Conservation (phyloP, 2,888 invertebrate species). For the Girardia tigrina region DNA sequence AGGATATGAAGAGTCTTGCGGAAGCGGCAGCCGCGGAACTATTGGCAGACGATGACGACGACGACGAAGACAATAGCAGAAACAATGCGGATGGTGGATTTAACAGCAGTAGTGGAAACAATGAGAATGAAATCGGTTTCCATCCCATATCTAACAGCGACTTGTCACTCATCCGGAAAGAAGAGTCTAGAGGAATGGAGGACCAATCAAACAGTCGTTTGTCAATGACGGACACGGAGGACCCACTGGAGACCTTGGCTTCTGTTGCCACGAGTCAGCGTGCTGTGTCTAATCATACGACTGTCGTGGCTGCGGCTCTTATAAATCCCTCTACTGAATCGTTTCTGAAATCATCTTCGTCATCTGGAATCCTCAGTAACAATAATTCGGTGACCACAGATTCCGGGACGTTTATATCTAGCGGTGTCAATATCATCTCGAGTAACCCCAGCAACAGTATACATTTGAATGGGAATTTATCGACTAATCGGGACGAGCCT, state of each 20-base stretch:
- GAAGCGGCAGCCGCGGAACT: slow-evolving; percentile 29
- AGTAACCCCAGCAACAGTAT: background rate
- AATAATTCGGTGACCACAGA: background rate
- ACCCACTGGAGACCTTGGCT: slow-evolving; percentile 62
- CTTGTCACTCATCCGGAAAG: slow-evolving; percentile 38
- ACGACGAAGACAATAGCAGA: slow-evolving; percentile 38
- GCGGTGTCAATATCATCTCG: background rate
- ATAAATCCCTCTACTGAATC: background rate
- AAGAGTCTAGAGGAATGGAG: slow-evolving; percentile 39
- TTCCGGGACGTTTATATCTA: background rate
- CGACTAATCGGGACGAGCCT: too few relatives aligned
- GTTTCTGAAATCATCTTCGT: background rate
- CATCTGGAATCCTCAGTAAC: background rate
- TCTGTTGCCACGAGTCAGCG: slow-evolving; percentile 55
- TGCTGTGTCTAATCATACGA: background rate
- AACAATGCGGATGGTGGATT: slow-evolving; percentile 38
- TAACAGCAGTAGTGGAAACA: too few relatives aligned
- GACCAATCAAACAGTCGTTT: background rate
- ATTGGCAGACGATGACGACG: slow-evolving; percentile 26
- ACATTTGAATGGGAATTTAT: background rate
- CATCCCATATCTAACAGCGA: too few relatives aligned
- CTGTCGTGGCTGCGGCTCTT: background rate
- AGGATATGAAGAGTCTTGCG: background rate
- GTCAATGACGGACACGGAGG: slow-evolving; percentile 42
- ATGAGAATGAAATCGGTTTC: too few relatives aligned